Base-by-base conservation (phyloP, 2,113 vertebrate genomes). In the Varanus salvator region DNA sequence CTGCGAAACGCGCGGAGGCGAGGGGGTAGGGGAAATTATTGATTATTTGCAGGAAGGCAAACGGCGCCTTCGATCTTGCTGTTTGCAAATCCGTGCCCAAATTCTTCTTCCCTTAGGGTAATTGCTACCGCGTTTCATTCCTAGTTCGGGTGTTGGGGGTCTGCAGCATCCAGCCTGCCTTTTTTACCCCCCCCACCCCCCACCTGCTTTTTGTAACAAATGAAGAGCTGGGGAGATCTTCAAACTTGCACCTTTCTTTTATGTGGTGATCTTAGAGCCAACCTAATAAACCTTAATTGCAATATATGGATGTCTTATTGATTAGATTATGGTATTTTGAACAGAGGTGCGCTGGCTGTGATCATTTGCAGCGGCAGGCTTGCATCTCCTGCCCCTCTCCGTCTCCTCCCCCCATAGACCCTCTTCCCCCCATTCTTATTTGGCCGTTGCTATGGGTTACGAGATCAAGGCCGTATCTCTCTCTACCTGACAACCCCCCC, bases 381-480 rank as follows among this genome's bases (percentile, higher is more conserved):
- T 5, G 25, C 57, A 88, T 48, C 88, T 87, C 90, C 11, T 68
- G 8, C 12, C 86, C 76, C 8, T 44, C 38, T 44, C 38, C 80
- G 66, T 44, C 48, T 71, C 77, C 66, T 64, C 76, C 8, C 86
- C 89, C n/a, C 14, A 1, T 11, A 34, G 1, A 2, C 8, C 0
- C 14, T 38, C 21, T 34, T 48, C 81, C 80, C 48, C 81, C 87
- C n/a, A 23, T 64, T 17, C 64, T n/a, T 64, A 76, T 38, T 34
- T 84, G 76, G n/a, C 85, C 93, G 97, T 97, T 97, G 97, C 97
- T 93, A 96, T 90, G 96, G 96, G 97, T 95, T 96, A 97, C 97
- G 80, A 92, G 94, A 88, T 87, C 75, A 21, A 89, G 94, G 95
- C 90, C 91, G 80, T 48, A 2, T 21, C 6, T 4, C 21, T 25